Evolutionary conservation across 1,140 invertebrate species (phyloP).

Genomic region (Polypedilum pembai): DNA sequence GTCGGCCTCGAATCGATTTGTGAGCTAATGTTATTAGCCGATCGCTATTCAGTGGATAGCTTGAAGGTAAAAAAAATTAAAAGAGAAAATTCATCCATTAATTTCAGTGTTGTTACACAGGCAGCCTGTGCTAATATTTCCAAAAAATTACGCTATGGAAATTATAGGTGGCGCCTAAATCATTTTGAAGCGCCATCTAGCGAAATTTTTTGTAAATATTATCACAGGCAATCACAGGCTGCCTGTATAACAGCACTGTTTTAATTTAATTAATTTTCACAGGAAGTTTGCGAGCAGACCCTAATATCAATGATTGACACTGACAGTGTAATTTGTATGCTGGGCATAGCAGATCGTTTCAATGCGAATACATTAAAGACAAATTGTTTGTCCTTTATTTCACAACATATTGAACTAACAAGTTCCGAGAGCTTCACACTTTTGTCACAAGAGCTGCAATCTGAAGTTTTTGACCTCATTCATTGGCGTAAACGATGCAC

Average conservation of each 20-base stretch:
- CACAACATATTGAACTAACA: conserved; percentile 50
- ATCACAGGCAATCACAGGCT: too few relatives aligned
- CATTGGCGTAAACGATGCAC: conserved; percentile 40
- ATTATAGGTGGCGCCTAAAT: too few relatives aligned
- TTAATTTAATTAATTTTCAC: conserved; percentile 32
- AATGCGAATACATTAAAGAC: conserved; percentile 54
- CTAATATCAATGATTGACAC: conserved; percentile 53
- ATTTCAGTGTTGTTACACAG: too few relatives aligned
- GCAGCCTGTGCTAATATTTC: too few relatives aligned
- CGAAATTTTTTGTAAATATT: too few relatives aligned
- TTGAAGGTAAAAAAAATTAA: conserved; percentile 35
- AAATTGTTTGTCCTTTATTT: conserved; percentile 49
- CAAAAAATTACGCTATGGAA: too few relatives aligned
- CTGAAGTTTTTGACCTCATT: conserved; percentile 41
- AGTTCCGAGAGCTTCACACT: conserved; percentile 56
- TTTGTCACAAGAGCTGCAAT: conserved; percentile 49
- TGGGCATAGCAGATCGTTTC: conserved; percentile 60
- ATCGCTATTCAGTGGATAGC: conserved; percentile 44
- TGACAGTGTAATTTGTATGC: conserved; percentile 55
- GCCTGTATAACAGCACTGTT: background rate
- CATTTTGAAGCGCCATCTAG: too few relatives aligned
- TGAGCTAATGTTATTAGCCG: conserved; percentile 54
- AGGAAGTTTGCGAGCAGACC: conserved; percentile 54
- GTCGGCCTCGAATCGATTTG: conserved; percentile 53
- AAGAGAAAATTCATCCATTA: background rate